These are phyloP conservation scores for Mesembrinibis cayennensis DNA, from an alignment of 2,113 vertebrate species.

Conservation along the genomic window DNA sequence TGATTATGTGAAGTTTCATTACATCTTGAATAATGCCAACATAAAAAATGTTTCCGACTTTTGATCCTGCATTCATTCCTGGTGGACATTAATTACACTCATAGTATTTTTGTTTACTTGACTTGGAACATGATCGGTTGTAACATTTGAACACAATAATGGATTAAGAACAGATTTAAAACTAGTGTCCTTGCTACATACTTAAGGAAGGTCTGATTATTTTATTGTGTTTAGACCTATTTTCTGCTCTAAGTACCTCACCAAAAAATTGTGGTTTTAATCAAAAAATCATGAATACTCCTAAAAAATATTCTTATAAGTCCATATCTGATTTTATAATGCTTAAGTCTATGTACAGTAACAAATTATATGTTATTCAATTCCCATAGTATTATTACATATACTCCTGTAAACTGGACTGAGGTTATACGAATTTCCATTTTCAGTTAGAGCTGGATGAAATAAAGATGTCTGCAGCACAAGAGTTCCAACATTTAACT, in stretches of 20 bases:
- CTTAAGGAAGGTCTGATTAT: background rate
- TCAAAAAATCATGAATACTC: background rate
- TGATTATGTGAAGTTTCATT: background rate
- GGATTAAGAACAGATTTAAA: background rate
- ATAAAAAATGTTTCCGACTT: background rate
- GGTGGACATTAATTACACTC: background rate
- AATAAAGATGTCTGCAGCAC: background rate
- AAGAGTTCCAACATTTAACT: background rate
- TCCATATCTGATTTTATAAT: background rate
- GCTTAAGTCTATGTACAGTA: background rate
- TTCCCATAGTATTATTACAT: background rate
- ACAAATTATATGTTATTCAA: background rate
- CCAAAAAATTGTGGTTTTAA: background rate
- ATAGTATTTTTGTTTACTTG: background rate
- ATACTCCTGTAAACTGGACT: background rate
- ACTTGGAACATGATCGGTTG: background rate
- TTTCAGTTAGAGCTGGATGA: background rate
- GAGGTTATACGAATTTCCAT: background rate
- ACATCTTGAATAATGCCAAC: background rate
- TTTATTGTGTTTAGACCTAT: background rate
- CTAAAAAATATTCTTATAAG: background rate
- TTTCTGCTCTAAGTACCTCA: background rate
- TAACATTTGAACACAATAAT: constrained; percentile 10
- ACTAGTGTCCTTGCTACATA: background rate
- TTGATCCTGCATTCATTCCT: background rate